Conservation (phyloP, 2,888 invertebrate species). For the Orthonychiurus folsomi region DNA sequence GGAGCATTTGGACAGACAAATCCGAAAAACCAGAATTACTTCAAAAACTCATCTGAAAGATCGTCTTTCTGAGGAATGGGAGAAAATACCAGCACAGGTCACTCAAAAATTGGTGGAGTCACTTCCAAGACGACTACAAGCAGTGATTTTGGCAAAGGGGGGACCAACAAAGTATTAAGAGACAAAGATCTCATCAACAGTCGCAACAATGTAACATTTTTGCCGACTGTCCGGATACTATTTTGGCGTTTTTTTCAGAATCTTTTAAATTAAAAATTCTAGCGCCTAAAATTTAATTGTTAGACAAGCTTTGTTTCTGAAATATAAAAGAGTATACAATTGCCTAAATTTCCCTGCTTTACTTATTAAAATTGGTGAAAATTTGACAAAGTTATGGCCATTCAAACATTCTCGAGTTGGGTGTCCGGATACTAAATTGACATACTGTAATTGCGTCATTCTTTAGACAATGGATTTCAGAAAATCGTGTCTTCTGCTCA, state of each 20-base stretch:
- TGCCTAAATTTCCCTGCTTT: no score
- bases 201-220: not conserved
- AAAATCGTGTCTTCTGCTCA: no score
- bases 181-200: not conserved
- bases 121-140: slow-evolving; percentile 7
- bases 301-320: not conserved
- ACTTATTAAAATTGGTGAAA: not conserved
- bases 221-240: not conserved
- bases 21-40: not conserved
- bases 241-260: slow-evolving; percentile 1
- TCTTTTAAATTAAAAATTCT: not conserved
- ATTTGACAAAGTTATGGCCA: slow-evolving; percentile 8
- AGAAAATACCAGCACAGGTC: not conserved
- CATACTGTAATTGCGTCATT: not conserved
- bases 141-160: slow-evolving; percentile 2
- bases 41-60: slow-evolving; percentile 2
- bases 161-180: slow-evolving; percentile 6
- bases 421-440: not conserved
- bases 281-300: not conserved
- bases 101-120: slow-evolving; percentile 9
- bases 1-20: slow-evolving; percentile 1
- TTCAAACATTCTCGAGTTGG: not conserved
- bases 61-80: slow-evolving; percentile 1
- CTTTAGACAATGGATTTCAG: no score
- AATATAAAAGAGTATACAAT: not conserved